Evolutionary conservation across 2,888 invertebrate species (phyloP), one percentile per base, ranked within the genome.

Genomic region (Romanomermis culicivorax): DNA sequence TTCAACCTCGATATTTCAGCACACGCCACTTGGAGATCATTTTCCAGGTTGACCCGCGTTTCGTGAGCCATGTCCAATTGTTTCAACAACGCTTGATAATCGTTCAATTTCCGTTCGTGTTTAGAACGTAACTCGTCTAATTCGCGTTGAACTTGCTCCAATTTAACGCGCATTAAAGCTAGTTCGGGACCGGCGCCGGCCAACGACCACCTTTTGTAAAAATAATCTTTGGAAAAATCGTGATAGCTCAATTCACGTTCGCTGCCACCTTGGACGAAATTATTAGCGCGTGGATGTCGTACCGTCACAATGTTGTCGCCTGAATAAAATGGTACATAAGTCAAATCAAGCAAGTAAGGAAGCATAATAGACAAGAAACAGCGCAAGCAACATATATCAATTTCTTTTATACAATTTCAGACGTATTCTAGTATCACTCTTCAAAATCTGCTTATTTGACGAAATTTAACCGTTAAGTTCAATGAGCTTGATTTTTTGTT

Each of bases 121-220:
- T 53, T 53, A 14, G 26, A 7, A 7, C 26, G 43, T 43, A 53
- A 47, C 23, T 23, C 20, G 2, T 17, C 7, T 29, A 53, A 23
- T 45, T 53, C 47, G 3, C 29, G 47, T 29, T 53, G 47, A 29
- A 53, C 43, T 17, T 23, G 2, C 14, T 53, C 53, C 27, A 53
- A n/a, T 47, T 47, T 43, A 17, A 43, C 17, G 25, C 53, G 43
- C 20, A 53, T 20, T 23, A 45, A 45, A 23, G 47, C 47, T 4
- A 45, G 7, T 17, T 53, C 53, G 14, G 29, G 52, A 24, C 7
- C 23, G n/a, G 52, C 17, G 11, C 29, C 30, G 36, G 52, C 52
- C 20, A 51, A 14, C 36, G 52, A 51, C 52, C 52, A 51, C 24
- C 52, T 7, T 17, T 51, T 29, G 7, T 7, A 7, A n/a, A n/a